Conservation (phyloP, 2,888 invertebrate species). For the Caenorhabditis sp. region DNA sequence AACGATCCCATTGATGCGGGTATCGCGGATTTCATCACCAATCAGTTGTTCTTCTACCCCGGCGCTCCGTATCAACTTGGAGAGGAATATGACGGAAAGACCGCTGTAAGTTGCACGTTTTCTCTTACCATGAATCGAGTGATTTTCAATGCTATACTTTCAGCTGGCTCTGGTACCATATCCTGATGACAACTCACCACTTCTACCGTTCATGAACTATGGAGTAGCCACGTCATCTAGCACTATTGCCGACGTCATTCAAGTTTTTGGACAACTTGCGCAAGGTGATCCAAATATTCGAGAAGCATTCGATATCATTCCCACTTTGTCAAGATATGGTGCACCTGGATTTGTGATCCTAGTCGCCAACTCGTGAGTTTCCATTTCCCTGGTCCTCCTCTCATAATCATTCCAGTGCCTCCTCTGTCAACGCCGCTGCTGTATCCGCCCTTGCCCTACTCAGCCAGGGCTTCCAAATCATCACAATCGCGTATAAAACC, state of each 20-base stretch:
- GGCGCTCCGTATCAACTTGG: conserved; percentile 36
- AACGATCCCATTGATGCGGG: conserved; percentile 6
- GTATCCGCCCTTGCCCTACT: neutral
- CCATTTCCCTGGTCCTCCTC: too few species aligned
- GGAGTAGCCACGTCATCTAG: neutral
- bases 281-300: neutral
- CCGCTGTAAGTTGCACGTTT: conserved; percentile 12
- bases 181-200: neutral
- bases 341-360: conserved; percentile 49
- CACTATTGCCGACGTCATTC: neutral
- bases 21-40: conserved; percentile 32
- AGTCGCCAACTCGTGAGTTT: conserved; percentile 21
- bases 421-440: neutral
- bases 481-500: conserved; percentile 17
- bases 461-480: conserved; percentile 7
- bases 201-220: conserved; percentile 20
- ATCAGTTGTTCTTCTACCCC: conserved; percentile 30
- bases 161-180: conserved; percentile 49
- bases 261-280: neutral
- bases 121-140: too few species aligned
- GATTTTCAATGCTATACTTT: too few species aligned
- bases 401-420: conserved; percentile 4
- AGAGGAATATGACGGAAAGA: neutral
- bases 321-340: conserved; percentile 9
- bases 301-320: conserved; percentile 25